Evolutionary conservation across 2,888 invertebrate species (phyloP).

Genomic region (Gymnoscelis rufifasciata): DNA sequence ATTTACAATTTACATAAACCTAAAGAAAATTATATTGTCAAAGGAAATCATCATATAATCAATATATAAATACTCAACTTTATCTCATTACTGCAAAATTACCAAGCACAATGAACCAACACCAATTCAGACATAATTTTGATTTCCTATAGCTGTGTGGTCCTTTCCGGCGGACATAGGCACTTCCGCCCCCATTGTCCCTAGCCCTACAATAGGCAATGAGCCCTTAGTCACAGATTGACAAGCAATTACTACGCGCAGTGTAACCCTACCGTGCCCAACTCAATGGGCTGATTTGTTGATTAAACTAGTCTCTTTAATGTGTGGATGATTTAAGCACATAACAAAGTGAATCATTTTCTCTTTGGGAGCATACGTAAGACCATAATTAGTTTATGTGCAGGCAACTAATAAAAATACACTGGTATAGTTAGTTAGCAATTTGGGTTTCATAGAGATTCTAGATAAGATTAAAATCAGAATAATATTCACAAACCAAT

Average conservation of each 20-base stretch:
- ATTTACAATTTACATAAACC: too few species aligned
- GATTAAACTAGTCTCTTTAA: neutral
- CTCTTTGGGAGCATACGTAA: too few species aligned
- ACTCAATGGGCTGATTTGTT: slow-evolving; percentile 6
- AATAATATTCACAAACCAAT: too few species aligned
- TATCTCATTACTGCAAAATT: neutral
- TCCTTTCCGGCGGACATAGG: slow-evolving; percentile 66
- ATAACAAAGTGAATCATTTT: too few species aligned
- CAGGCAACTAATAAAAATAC: too few species aligned
- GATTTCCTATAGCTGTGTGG: slow-evolving; percentile 35
- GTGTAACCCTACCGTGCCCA: slow-evolving; percentile 3
- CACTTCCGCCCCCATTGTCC: slow-evolving; percentile 68
- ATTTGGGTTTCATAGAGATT: too few species aligned
- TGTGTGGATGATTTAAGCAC: neutral
- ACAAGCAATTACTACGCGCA: slow-evolving; percentile 6
- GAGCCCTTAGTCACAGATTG: slow-evolving; percentile 35
- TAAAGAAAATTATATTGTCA: too few species aligned
- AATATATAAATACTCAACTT: too few species aligned
- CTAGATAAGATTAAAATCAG: too few species aligned
- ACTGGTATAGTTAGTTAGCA: too few species aligned
- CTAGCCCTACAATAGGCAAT: slow-evolving; percentile 37
- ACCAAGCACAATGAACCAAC: neutral
- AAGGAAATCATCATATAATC: neutral
- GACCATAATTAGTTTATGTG: too few species aligned
- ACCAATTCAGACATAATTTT: slow-evolving; percentile 14